A percentile compares a stretch with the other conserved stretches of the same genome.
phyloP scores from a whole-genome alignment of 2,888 invertebrate species.

The Abrostola tripartita region DNA sequence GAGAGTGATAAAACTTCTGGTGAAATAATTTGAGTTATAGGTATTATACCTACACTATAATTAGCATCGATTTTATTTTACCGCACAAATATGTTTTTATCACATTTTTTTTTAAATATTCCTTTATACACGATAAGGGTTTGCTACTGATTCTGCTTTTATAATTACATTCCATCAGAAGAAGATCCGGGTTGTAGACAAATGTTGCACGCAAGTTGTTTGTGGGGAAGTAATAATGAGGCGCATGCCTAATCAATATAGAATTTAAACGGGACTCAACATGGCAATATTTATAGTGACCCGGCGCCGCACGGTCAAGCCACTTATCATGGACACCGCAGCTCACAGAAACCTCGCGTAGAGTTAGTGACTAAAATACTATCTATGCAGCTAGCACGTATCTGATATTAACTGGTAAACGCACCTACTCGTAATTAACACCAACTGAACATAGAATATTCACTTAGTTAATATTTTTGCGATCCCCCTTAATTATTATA shows the following conservation, averaged over 20 bases:
- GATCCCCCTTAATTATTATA: no score
- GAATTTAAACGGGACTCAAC: conserved; percentile 71
- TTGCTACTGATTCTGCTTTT: not conserved
- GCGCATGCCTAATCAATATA: conserved; percentile 65
- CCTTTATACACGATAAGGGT: not conserved
- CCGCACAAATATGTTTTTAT: conserved; percentile 29
- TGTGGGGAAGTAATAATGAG: conserved; percentile 62
- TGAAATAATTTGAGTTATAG: conserved; percentile 67
- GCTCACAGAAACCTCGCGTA: conserved; percentile 62
- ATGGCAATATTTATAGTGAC: conserved; percentile 75
- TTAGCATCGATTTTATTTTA: conserved; percentile 52
- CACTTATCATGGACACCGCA: conserved; percentile 64
- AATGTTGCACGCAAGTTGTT: conserved; percentile 35
- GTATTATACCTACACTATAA: conserved; percentile 60
- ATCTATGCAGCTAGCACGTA: conserved; percentile 48
- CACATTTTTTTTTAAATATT: conserved; percentile 18
- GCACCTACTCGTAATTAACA: conserved; percentile 1
- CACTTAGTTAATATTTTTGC: not conserved
- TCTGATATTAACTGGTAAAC: conserved; percentile 5
- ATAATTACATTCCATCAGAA: not conserved
- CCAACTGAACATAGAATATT: conserved; percentile 5
- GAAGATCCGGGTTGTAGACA: conserved; percentile 28
- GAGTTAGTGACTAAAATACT: conserved; percentile 64
- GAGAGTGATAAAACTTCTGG: conserved; percentile 80
- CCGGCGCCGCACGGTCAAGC: conserved; percentile 65